Evolutionary conservation across 2,888 invertebrate species (phyloP).

Genomic region (Miltochrista miniata): DNA sequence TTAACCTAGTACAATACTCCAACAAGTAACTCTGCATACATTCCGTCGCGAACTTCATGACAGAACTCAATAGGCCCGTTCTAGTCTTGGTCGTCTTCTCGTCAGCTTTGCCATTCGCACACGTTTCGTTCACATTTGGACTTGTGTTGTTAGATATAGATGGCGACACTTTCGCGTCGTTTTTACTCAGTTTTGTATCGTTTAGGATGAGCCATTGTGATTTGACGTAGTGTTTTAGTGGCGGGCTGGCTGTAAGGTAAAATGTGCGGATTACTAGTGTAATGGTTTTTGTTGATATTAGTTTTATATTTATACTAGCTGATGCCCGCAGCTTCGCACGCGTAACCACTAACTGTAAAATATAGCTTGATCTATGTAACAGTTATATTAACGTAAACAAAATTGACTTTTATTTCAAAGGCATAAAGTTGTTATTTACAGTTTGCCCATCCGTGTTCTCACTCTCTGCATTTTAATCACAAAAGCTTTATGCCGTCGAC

Average conservation of each 20-base stretch:
- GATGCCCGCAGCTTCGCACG: too few relatives aligned
- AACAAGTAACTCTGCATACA: slow-evolving; percentile 77
- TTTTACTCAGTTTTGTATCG: slow-evolving; percentile 45
- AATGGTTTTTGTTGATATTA: too few relatives aligned
- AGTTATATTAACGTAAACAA: too few relatives aligned
- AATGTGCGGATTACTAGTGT: too few relatives aligned
- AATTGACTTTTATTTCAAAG: too few relatives aligned
- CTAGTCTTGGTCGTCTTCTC: slow-evolving; percentile 61
- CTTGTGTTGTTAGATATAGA: slow-evolving; percentile 12
- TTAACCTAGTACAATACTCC: slow-evolving; percentile 76
- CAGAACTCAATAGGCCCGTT: slow-evolving; percentile 56
- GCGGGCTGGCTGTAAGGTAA: slow-evolving; percentile 50
- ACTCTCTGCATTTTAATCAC: too few relatives aligned
- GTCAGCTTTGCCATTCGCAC: slow-evolving; percentile 23
- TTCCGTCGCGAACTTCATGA: slow-evolving; percentile 75
- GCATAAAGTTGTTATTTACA: too few relatives aligned
- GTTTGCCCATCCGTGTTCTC: too few relatives aligned
- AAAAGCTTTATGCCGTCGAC: too few relatives aligned
- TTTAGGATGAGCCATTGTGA: slow-evolving; percentile 68
- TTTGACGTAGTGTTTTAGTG: slow-evolving; percentile 61
- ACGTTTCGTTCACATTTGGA: slow-evolving; percentile 15
- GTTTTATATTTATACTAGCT: too few relatives aligned
- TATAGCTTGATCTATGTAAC: too few relatives aligned
- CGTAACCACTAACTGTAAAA: too few relatives aligned
- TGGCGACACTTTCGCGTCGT: slow-evolving; percentile 32